Evolutionary conservation across 2,888 invertebrate genomes (phyloP).

Genomic region (Cylindroiulus punctatus): DNA sequence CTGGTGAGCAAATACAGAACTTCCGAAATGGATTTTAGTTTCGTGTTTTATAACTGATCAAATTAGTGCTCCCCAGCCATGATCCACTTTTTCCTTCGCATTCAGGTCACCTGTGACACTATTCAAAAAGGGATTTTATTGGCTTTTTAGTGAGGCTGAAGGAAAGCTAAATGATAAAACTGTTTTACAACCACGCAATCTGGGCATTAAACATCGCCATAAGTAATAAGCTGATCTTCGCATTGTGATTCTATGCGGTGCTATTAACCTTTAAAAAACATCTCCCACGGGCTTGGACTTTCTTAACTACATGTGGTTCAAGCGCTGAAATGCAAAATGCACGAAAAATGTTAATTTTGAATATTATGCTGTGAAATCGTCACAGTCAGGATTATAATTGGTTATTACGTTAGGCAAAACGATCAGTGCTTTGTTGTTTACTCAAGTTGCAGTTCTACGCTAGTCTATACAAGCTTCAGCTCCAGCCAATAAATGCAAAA

Average conservation of each 20-base stretch:
- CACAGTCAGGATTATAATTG: too few relatives aligned
- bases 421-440: too few relatives aligned
- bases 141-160: neutral
- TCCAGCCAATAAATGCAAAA: too few relatives aligned
- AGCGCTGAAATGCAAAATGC: neutral
- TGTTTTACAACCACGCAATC: conserved; percentile 14
- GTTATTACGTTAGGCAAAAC: too few relatives aligned
- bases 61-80: neutral
- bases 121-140: neutral
- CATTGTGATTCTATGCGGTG: neutral
- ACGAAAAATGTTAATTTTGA: too few relatives aligned
- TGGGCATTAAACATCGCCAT: neutral
- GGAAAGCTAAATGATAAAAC: neutral
- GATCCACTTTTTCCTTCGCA: neutral
- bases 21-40: neutral
- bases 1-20: neutral
- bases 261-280: neutral
- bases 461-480: too few relatives aligned
- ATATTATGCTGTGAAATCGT: too few relatives aligned
- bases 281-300: neutral
- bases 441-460: too few relatives aligned
- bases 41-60: neutral
- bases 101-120: neutral
- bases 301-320: neutral
- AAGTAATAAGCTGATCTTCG: neutral